Evolutionary conservation across 2,888 invertebrate species (phyloP).

Genomic region (Drosophila hamatofila): DNA sequence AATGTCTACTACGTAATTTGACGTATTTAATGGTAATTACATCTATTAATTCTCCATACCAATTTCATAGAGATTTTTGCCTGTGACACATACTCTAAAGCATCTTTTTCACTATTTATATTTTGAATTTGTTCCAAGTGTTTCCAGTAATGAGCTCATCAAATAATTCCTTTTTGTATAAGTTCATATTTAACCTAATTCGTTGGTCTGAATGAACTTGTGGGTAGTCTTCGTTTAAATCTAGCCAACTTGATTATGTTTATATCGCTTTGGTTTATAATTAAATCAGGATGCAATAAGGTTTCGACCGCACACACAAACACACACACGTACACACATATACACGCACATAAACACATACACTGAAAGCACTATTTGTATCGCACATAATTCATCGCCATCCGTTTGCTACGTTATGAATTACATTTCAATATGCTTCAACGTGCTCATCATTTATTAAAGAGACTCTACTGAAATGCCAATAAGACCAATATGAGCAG

Average conservation of each 20-base stretch:
- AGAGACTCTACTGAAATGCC: slow-evolving; percentile 38
- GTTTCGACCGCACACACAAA: background rate
- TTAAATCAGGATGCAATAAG: slow-evolving; percentile 50
- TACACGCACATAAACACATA: slow-evolving; percentile 15
- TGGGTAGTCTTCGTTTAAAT: background rate
- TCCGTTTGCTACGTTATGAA: slow-evolving; percentile 66
- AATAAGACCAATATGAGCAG: slow-evolving; percentile 43
- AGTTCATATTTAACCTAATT: background rate
- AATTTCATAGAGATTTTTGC: too few relatives aligned
- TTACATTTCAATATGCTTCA: slow-evolving; percentile 76
- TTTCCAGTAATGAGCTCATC: too few relatives aligned
- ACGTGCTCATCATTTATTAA: slow-evolving; percentile 73
- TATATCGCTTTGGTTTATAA: slow-evolving; percentile 45
- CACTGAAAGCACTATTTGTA: background rate
- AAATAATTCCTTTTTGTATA: background rate
- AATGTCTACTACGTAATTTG: slow-evolving; percentile 6
- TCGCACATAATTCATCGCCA: slow-evolving; percentile 39
- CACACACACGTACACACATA: background rate
- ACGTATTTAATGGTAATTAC: too few relatives aligned
- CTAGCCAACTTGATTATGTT: slow-evolving; percentile 38
- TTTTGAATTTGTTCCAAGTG: too few relatives aligned
- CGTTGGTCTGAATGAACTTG: background rate
- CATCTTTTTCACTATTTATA: too few relatives aligned
- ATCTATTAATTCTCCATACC: too few relatives aligned
- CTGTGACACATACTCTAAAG: too few relatives aligned